A percentile compares a stretch with the other conserved stretches of the same genome.
phyloP scores from a whole-genome alignment of 2,113 vertebrate genomes.

The Spea bombifrons region DNA sequence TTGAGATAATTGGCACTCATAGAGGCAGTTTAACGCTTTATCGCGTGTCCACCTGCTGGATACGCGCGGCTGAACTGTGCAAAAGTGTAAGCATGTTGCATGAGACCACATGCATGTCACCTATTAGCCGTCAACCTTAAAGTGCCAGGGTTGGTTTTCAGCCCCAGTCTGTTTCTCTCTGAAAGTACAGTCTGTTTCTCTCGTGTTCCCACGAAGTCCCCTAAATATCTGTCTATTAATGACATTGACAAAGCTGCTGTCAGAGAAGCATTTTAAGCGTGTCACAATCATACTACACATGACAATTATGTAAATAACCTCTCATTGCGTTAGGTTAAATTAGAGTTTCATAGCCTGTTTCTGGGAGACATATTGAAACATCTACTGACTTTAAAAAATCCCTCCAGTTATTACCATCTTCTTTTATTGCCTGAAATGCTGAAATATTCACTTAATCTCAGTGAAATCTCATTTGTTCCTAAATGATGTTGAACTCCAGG shows the following conservation, averaged over 20 bases:
- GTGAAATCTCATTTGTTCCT: slow-evolving; percentile 23
- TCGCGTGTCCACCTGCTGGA: no score
- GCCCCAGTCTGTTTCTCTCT: no score
- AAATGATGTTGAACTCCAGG: slow-evolving; percentile 16
- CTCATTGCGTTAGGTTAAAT: slow-evolving; percentile 28
- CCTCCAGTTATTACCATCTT: slow-evolving; percentile 2
- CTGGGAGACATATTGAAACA: neutral
- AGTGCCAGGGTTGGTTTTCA: no score
- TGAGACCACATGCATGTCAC: no score
- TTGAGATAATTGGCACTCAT: no score
- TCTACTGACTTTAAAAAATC: neutral
- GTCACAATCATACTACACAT: slow-evolving; percentile 1
- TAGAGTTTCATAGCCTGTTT: slow-evolving; percentile 6
- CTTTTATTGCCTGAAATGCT: slow-evolving; percentile 2
- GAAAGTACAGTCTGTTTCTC: no score
- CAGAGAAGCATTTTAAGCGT: neutral
- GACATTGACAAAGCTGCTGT: neutral
- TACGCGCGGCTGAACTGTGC: no score
- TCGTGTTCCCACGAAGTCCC: no score
- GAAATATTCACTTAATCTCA: slow-evolving; percentile 19
- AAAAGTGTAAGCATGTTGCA: no score
- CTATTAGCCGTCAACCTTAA: no score
- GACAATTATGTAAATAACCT: slow-evolving; percentile 19
- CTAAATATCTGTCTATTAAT: neutral
- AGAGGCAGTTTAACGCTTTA: no score